Evolutionary conservation across 2,797 vertebrate genomes (phyloP).

Genomic region (Coregonus ussuriensis): DNA sequence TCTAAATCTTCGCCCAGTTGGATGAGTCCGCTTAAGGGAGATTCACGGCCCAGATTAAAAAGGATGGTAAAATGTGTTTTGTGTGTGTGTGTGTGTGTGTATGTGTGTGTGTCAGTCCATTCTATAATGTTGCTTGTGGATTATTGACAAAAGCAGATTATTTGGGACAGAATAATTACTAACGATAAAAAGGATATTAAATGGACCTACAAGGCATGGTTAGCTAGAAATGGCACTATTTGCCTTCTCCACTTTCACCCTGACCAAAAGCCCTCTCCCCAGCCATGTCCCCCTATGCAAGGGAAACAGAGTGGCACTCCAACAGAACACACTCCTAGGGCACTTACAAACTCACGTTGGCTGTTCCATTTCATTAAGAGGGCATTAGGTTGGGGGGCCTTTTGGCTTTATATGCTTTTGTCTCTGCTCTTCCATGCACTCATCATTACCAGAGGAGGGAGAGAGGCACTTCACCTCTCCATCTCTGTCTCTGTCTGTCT

Average conservation of each 20-base stretch:
- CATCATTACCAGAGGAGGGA: conserved; percentile 41
- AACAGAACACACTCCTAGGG: conserved; percentile 14
- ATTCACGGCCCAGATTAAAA: conserved; percentile 35
- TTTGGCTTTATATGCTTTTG: conserved; percentile 54
- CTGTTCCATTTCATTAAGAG: neutral
- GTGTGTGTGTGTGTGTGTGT: neutral
- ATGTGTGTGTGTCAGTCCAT: conserved; percentile 3
- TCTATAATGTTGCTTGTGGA: neutral
- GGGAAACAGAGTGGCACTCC: neutral
- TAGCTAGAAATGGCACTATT: neutral
- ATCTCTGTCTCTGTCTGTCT: neutral
- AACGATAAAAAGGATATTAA: conserved; percentile 1
- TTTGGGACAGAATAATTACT: neutral
- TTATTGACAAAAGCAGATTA: neutral
- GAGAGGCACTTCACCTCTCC: neutral
- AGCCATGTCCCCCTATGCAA: neutral
- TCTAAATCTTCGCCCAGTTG: conserved; percentile 37
- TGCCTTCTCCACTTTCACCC: neutral
- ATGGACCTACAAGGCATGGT: neutral
- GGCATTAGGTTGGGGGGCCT: neutral
- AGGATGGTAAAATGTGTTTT: conserved; percentile 17
- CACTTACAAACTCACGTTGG: neutral
- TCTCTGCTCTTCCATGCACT: conserved; percentile 32
- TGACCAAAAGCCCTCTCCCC: neutral
- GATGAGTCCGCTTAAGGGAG: conserved; percentile 16